Evolutionary conservation across 2,888 invertebrate genomes (phyloP).

Genomic region (Pterobdella sp.): DNA sequence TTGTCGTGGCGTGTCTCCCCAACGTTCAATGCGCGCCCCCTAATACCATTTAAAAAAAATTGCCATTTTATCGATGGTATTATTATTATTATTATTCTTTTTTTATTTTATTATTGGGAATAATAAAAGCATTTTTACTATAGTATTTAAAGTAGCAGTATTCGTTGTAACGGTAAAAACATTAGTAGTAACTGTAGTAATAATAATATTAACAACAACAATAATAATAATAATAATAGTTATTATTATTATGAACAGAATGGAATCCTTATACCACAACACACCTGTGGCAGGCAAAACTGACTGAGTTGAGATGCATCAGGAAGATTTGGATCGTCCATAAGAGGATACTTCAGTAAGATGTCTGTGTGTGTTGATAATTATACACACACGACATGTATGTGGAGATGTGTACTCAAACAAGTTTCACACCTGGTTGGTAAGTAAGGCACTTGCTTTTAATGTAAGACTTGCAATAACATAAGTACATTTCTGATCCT

Average conservation of each 20-base stretch:
- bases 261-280: too few species aligned
- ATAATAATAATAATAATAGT: too few species aligned
- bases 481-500: constrained; percentile 29
- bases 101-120: too few species aligned
- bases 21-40: constrained; percentile 30
- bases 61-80: too few species aligned
- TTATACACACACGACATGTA: neutral
- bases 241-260: too few species aligned
- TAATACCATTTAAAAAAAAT: too few species aligned
- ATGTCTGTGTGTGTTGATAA: constrained; percentile 13
- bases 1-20: constrained; percentile 24
- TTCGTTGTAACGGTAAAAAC: too few species aligned
- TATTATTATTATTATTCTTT: too few species aligned
- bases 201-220: too few species aligned
- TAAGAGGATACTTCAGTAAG: constrained; percentile 23
- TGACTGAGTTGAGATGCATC: constrained; percentile 19
- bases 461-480: constrained; percentile 29
- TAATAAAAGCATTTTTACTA: too few species aligned
- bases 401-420: neutral
- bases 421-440: constrained; percentile 23
- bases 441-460: constrained; percentile 29
- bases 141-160: too few species aligned
- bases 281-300: constrained; percentile 29
- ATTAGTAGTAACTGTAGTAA: too few species aligned
- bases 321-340: constrained; percentile 18